phyloP scores from a whole-genome alignment of 2,888 invertebrate genomes.

The Mongoloraphidia duomilia region DNA sequence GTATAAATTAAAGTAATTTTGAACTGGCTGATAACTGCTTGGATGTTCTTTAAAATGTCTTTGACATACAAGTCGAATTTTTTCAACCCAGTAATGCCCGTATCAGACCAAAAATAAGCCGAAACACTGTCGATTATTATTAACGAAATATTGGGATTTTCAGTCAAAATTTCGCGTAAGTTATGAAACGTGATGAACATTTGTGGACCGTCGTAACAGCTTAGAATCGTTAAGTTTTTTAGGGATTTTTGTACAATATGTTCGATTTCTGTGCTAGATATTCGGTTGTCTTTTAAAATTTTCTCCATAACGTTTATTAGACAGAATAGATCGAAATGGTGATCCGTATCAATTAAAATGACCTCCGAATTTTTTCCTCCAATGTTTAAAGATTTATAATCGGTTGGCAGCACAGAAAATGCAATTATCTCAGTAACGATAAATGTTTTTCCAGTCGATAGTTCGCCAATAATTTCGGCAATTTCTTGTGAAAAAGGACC shows the following conservation, averaged over 20 bases:
- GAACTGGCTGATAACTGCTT: background rate
- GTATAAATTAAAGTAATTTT: constrained; percentile 1
- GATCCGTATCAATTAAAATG: constrained; percentile 34
- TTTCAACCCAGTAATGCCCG: background rate
- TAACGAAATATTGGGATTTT: constrained; percentile 28
- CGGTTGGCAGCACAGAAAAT: constrained; percentile 29
- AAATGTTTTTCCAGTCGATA: constrained; percentile 32
- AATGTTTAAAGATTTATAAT: constrained; percentile 19
- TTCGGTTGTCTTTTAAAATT: constrained; percentile 17
- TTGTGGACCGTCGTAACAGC: constrained; percentile 28
- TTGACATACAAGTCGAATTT: background rate
- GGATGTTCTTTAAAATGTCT: background rate
- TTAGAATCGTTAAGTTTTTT: constrained; percentile 25
- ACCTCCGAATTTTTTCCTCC: constrained; percentile 31
- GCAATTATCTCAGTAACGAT: constrained; percentile 33
- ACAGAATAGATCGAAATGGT: constrained; percentile 31
- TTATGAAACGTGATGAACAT: constrained; percentile 24
- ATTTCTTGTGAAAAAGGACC: constrained; percentile 28
- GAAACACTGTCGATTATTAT: constrained; percentile 34
- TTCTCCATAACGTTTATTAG: constrained; percentile 25
- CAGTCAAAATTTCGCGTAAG: constrained; percentile 27
- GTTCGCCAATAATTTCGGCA: constrained; percentile 33
- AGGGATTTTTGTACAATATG: constrained; percentile 22
- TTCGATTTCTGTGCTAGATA: constrained; percentile 12
- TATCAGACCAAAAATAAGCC: constrained; percentile 33